Conservation (phyloP, 2,113 vertebrate genomes). For the Cephalopterus ornatus region DNA sequence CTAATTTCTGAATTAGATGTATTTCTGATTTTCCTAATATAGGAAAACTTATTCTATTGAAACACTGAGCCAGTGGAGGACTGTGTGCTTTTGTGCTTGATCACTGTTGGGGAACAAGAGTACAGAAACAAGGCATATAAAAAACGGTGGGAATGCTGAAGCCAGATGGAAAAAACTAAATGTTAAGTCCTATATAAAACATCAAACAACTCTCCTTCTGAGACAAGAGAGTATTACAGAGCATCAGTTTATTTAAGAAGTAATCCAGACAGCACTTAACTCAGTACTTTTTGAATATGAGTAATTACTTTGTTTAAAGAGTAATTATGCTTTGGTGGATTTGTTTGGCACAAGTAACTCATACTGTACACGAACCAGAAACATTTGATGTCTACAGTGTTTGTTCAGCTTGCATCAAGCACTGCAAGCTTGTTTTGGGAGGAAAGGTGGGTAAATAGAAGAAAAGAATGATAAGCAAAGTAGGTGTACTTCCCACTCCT, state of each 20-base stretch:
- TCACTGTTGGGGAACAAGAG: not conserved
- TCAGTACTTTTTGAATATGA: not conserved
- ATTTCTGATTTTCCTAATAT: not conserved
- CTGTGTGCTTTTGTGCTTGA: not conserved
- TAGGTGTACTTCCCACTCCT: not conserved
- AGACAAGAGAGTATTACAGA: not conserved
- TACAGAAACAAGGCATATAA: not conserved
- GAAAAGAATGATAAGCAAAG: not conserved
- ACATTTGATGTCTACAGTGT: not conserved
- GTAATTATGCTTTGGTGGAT: not conserved
- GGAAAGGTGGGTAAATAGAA: not conserved
- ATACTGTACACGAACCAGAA: not conserved
- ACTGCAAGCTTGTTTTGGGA: not conserved
- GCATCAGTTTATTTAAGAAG: conserved; percentile 17
- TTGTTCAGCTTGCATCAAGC: conserved; percentile 19
- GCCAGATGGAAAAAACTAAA: not conserved
- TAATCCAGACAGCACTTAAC: not conserved
- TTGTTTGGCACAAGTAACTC: conserved; percentile 8
- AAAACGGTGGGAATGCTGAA: not conserved
- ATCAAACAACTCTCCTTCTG: not conserved
- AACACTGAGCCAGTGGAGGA: not conserved
- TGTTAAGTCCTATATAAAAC: not conserved
- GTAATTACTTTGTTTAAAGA: conserved; percentile 32
- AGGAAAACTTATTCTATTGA: not conserved
- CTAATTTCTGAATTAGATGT: not conserved